Percentiles rank a stretch among this genome's conserved stretches.
Conservation (phyloP, 1,140 invertebrate species). For the Drosophila kikkawai region DNA sequence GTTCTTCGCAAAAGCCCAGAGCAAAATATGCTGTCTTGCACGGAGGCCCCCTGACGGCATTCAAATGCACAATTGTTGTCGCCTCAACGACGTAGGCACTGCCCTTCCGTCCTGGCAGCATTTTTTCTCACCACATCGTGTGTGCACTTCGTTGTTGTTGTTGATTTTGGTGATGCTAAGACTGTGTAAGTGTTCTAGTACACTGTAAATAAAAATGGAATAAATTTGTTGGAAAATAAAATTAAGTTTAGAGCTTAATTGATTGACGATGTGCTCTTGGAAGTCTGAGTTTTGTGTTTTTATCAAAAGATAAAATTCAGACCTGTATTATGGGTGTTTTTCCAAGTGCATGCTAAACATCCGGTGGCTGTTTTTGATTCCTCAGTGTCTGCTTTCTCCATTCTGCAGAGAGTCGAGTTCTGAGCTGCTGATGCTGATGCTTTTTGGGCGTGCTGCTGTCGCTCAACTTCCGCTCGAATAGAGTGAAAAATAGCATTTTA, state of each 20-base stretch:
- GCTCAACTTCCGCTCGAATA: constrained; percentile 79
- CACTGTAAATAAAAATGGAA: neutral
- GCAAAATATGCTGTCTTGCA: constrained; percentile 52
- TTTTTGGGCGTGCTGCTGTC: constrained; percentile 58
- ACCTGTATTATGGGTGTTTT: neutral
- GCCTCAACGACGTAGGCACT: constrained; percentile 52
- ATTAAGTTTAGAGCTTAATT: too few relatives aligned
- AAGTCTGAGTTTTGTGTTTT: neutral
- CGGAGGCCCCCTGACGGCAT: constrained; percentile 58
- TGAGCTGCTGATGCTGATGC: constrained; percentile 40
- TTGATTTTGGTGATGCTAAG: constrained; percentile 30
- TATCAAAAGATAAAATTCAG: too few relatives aligned
- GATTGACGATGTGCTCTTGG: too few relatives aligned
- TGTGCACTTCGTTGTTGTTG: constrained; percentile 25
- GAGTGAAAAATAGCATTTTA: constrained; percentile 82
- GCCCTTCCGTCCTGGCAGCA: constrained; percentile 19
- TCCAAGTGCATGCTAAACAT: constrained; percentile 69
- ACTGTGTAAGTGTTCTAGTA: constrained; percentile 2
- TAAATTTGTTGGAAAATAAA: neutral
- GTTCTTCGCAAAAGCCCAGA: constrained; percentile 17
- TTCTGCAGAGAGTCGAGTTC: constrained; percentile 16
- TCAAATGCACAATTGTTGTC: constrained; percentile 83
- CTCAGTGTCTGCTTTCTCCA: constrained; percentile 32
- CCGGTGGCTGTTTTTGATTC: constrained; percentile 46
- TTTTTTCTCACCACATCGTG: constrained; percentile 7